Evolutionary conservation across 2,113 vertebrate species (phyloP).

Genomic region (Sardina pilchardus): DNA sequence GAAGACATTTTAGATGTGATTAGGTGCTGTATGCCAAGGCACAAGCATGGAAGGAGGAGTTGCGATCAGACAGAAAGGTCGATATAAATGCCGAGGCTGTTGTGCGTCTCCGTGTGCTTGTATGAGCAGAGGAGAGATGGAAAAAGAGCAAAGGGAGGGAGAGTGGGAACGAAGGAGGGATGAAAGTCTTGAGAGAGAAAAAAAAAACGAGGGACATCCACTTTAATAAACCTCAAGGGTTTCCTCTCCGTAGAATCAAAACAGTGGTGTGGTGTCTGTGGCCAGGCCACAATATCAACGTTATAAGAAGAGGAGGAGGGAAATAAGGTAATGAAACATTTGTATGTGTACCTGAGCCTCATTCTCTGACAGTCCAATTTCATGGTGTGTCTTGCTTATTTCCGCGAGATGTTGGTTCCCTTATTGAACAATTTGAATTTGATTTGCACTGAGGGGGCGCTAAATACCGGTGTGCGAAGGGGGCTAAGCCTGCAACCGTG

Average conservation of each 20-base stretch:
- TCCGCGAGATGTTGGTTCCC: slow-evolving; percentile 67
- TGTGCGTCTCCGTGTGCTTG: neutral
- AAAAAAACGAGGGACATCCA: neutral
- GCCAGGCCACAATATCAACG: neutral
- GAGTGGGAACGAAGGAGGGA: neutral
- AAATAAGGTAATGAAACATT: slow-evolving; percentile 62
- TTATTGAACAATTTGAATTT: slow-evolving; percentile 73
- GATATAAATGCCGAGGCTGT: neutral
- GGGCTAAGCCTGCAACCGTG: neutral
- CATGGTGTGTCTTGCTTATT: slow-evolving; percentile 74
- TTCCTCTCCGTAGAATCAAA: neutral
- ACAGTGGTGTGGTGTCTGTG: neutral
- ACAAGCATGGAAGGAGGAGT: neutral
- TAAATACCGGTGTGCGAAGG: slow-evolving; percentile 50
- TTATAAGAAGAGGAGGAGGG: neutral
- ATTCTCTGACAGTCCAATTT: slow-evolving; percentile 72
- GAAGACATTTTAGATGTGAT: neutral
- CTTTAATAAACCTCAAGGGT: slow-evolving; percentile 9
- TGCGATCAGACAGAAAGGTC: neutral
- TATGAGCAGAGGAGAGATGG: neutral
- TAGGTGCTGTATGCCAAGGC: neutral
- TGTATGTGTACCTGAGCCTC: slow-evolving; percentile 64
- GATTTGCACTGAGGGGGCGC: slow-evolving; percentile 66
- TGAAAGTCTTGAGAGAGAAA: neutral
- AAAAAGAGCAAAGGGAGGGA: neutral